Conservation (phyloP, 1,140 invertebrate species). For the Pseudobourletiella spinata region DNA sequence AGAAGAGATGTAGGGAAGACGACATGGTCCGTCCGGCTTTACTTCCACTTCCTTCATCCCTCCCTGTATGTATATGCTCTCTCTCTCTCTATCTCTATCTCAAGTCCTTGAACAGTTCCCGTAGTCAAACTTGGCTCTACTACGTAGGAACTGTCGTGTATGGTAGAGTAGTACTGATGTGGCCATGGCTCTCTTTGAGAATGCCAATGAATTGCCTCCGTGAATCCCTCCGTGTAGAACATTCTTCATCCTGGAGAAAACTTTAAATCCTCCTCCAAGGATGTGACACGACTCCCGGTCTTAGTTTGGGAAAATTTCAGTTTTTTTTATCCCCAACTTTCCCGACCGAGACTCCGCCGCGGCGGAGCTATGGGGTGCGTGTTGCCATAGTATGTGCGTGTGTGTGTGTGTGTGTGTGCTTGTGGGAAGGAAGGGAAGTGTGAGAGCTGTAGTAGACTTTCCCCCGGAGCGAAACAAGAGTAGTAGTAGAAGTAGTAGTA, state of each 20-base stretch:
- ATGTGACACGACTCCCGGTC: slow-evolving; percentile 4
- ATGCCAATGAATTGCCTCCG: slow-evolving; percentile 19
- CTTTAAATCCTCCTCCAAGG: slow-evolving; percentile 17
- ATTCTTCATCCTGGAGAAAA: slow-evolving; percentile 18
- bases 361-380: no score
- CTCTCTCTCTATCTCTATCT: not conserved
- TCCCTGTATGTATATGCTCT: not conserved
- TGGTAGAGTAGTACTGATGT: not conserved
- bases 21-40: not conserved
- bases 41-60: not conserved
- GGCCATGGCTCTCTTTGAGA: not conserved
- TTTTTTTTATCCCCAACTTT: not conserved
- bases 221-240: slow-evolving; percentile 19
- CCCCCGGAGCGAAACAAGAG: no score
- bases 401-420: no score
- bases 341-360: not conserved
- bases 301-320: not conserved
- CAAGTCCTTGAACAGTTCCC: slow-evolving; percentile 14
- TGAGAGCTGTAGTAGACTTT: not conserved
- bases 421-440: no score
- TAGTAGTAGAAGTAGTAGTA: no score
- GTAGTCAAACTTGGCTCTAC: not conserved
- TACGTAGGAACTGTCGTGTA: no score
- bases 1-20: not conserved
- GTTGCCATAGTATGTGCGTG: no score